phyloP scores from a whole-genome alignment of 2,113 vertebrate genomes.

The Eurystomus gularis region DNA sequence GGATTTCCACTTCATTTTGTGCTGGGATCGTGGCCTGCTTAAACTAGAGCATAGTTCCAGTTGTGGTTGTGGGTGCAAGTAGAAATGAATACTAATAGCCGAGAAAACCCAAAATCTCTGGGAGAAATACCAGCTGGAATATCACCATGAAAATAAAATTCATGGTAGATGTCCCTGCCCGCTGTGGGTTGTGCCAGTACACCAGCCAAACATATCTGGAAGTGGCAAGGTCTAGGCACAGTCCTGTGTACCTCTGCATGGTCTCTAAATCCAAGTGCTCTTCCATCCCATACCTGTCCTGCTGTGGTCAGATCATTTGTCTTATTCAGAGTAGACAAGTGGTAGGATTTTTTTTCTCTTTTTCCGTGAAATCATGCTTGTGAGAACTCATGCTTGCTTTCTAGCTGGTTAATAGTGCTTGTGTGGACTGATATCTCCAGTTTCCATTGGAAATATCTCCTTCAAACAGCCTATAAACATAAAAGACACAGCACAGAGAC shows the following conservation, averaged over 20 bases:
- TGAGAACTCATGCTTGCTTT: not conserved
- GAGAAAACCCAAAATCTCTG: not conserved
- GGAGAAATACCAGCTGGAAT: not conserved
- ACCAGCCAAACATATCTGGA: not conserved
- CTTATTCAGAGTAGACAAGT: not conserved
- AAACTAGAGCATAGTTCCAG: not conserved
- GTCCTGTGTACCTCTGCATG: not conserved
- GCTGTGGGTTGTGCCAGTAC: not conserved
- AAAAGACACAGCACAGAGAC: not conserved
- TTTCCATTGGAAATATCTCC: not conserved
- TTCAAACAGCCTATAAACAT: not conserved
- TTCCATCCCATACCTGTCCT: not conserved
- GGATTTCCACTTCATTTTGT: not conserved
- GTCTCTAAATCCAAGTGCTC: not conserved
- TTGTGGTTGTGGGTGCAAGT: not conserved
- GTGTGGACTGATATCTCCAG: not conserved
- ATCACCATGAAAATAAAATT: not conserved
- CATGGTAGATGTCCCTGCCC: not conserved
- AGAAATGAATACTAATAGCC: not conserved
- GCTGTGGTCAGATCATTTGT: not conserved
- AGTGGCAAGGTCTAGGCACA: not conserved
- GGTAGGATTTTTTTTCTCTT: not conserved
- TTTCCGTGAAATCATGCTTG: not conserved
- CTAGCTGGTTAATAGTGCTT: not conserved
- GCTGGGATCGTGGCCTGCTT: not conserved